Evolutionary conservation across 2,888 invertebrate genomes (phyloP), one percentile per base, ranked within the genome.

Genomic region (Cantharis flavilabris): DNA sequence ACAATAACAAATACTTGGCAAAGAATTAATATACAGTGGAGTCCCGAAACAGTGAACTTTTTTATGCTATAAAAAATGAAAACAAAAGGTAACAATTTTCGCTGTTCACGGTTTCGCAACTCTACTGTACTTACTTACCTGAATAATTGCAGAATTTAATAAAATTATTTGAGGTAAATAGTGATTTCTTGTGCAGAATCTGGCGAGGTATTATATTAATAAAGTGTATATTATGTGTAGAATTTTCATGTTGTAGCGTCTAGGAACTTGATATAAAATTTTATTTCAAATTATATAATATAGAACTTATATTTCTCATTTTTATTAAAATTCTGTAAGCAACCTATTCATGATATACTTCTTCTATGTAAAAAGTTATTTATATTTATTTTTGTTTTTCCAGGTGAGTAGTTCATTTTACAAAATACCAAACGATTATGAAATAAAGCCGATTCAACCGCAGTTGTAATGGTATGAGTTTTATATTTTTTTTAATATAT

Each of bases 401-500:
- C 65, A 67, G 65, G 65, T 67, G 65, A 67, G 65, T 67, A 49
- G 49, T n/a, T 49, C 49, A 49, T 49, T 49, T 49, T 9, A 49
- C 49, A 49, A 49, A 26, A n/a, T n/a, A 49, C 49, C n/a, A 49
- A n/a, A n/a, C 49, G n/a, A 49, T 49, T 49, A 49, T 49, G 49
- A n/a, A n/a, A 49, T 49, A 49, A 49, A 49, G n/a, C 49, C 49
- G n/a, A 49, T 49, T 49, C n/a, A 49, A n/a, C 49, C 49, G 7
- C 7, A 49, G 7, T n/a, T 49, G 49, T 5, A n/a, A 67, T n/a
- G 65, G 65, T 67, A 26, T 67, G 26, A 23, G n/a, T n/a, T 67
- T 23, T 67, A n/a, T 67, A n/a, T 67, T 67, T 67, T 67, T 67
- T 67, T 65, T 20, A 18, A 64, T 65, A 64, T 65, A 65, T 65